Evolutionary conservation across 2,888 invertebrate species (phyloP).

Genomic region (Antheraea yamamai): DNA sequence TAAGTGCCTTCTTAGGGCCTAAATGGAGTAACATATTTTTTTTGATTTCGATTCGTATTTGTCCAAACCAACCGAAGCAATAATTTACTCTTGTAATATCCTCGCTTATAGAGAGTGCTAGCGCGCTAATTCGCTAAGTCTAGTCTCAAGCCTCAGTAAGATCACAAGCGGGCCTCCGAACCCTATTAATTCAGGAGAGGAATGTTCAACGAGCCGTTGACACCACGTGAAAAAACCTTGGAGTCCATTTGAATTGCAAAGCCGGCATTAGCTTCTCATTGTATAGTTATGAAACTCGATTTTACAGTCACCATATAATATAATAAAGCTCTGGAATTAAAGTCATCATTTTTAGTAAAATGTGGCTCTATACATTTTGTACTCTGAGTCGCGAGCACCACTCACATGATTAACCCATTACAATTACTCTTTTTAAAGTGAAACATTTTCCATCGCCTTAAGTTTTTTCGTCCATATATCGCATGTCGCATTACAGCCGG

Average conservation of each 20-base stretch:
- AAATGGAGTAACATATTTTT: too few relatives aligned
- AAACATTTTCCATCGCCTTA: too few relatives aligned
- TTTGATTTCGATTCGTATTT: too few relatives aligned
- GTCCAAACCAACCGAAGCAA: too few relatives aligned
- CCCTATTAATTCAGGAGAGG: conserved; percentile 24
- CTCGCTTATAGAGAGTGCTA: not conserved
- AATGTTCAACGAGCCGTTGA: conserved; percentile 42
- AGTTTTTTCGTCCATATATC: too few relatives aligned
- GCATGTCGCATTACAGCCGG: too few relatives aligned
- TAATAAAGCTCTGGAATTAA: not conserved
- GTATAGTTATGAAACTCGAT: conserved; percentile 16
- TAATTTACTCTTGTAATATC: not conserved
- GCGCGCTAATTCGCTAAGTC: not conserved
- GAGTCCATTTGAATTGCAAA: conserved; percentile 45
- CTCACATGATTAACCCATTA: not conserved
- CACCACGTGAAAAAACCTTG: conserved; percentile 45
- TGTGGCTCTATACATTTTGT: too few relatives aligned
- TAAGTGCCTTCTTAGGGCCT: too few relatives aligned
- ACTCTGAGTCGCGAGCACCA: not conserved
- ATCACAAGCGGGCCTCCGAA: not conserved
- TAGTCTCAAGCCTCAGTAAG: not conserved
- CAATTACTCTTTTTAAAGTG: too few relatives aligned
- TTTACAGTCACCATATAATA: not conserved
- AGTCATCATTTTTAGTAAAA: too few relatives aligned
- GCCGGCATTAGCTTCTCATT: conserved; percentile 29